Evolutionary conservation across 35 echinoderm and acorn worm species (phyloP).

Genomic region (Diadema setosum): DNA sequence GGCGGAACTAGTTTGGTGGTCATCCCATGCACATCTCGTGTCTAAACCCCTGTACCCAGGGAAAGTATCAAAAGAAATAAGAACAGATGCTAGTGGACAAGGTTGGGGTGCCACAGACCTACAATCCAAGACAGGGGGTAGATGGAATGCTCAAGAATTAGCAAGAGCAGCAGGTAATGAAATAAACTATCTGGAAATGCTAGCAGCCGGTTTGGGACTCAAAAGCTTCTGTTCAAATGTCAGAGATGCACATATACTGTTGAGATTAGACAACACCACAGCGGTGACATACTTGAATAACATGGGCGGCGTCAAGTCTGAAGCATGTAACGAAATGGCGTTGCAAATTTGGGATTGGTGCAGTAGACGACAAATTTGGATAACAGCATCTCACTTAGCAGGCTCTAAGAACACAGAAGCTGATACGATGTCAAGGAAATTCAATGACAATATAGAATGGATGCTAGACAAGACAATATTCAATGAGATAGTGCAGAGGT

Average conservation of each 20-base stretch:
- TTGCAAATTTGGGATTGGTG: constrained; percentile 65
- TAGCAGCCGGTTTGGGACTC: constrained; percentile 28
- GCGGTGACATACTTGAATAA: constrained; percentile 61
- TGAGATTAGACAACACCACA: constrained; percentile 55
- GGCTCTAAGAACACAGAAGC: constrained; percentile 35
- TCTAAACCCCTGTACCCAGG: neutral
- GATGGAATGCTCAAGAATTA: constrained; percentile 43
- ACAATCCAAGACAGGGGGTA: neutral
- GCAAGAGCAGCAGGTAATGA: neutral
- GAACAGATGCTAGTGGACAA: constrained; percentile 34
- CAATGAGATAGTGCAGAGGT: constrained; percentile 7
- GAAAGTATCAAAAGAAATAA: constrained; percentile 23
- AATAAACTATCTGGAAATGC: constrained; percentile 53
- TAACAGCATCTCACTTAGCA: constrained; percentile 48
- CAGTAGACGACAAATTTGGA: constrained; percentile 53
- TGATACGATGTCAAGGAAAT: constrained; percentile 47
- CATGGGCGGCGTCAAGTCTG: constrained; percentile 57
- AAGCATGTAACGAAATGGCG: constrained; percentile 52
- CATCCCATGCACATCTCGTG: neutral
- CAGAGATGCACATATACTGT: constrained; percentile 21
- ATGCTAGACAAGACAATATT: constrained; percentile 53
- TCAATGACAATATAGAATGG: constrained; percentile 76
- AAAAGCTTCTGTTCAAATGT: constrained; percentile 42
- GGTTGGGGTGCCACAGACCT: constrained; percentile 71
- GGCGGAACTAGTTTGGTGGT: constrained; percentile 63